phyloP scores from a whole-genome alignment of 2,797 vertebrate genomes.

The Ibycter americanus region DNA sequence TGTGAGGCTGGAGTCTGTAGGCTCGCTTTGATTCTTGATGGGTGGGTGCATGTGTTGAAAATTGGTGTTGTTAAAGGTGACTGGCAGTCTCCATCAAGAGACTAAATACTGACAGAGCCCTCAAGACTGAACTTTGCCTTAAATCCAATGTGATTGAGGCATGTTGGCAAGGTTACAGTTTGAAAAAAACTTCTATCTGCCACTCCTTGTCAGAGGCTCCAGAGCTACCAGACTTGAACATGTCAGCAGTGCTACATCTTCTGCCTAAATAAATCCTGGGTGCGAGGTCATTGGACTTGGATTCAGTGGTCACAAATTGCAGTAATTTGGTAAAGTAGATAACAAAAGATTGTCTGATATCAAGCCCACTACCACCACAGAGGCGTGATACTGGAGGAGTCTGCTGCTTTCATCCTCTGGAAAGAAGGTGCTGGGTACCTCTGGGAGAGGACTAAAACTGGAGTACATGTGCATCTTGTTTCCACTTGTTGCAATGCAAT shows the following conservation, averaged over 20 bases:
- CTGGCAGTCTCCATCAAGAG: background rate
- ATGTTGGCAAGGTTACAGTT: background rate
- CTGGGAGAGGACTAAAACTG: background rate
- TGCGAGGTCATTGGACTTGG: background rate
- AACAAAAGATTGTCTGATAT: background rate
- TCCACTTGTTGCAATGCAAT: background rate
- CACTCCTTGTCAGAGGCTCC: background rate
- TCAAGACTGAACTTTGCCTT: background rate
- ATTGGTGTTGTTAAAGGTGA: background rate
- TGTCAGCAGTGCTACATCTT: background rate
- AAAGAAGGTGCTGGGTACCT: background rate
- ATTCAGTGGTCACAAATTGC: background rate
- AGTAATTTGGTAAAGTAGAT: background rate
- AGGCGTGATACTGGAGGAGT: background rate
- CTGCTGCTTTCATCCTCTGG: background rate
- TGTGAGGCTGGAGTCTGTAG: background rate
- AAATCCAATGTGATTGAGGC: background rate
- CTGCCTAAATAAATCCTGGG: background rate
- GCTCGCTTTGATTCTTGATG: background rate
- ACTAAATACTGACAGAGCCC: background rate
- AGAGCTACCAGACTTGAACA: background rate
- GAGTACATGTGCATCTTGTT: background rate
- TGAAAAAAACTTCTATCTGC: background rate
- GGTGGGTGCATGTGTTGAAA: background rate
- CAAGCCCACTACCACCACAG: background rate